Percentiles rank a stretch among this genome's conserved stretches.
Evolutionary conservation across 2,797 vertebrate genomes (phyloP).

Genomic region (Poecile montanus): DNA sequence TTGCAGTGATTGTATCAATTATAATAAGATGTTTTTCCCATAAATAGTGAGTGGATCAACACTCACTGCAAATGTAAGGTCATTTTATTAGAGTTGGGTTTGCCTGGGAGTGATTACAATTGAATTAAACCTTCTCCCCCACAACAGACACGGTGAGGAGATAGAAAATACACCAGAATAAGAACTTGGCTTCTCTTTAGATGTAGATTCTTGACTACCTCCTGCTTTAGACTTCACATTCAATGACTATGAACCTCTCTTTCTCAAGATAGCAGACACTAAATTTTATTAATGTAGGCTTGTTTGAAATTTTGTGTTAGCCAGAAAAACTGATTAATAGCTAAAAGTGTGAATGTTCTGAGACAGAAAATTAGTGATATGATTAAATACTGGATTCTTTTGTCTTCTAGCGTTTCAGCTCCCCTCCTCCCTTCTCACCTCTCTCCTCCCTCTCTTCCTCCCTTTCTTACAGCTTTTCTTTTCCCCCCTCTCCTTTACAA

Average conservation of each 20-base stretch:
- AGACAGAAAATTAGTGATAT: background rate
- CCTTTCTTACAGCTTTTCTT: background rate
- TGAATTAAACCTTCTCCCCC: background rate
- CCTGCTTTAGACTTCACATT: background rate
- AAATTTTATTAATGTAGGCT: background rate
- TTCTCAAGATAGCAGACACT: background rate
- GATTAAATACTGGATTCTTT: background rate
- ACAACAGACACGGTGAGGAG: background rate
- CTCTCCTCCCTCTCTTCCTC: background rate
- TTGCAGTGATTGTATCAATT: background rate
- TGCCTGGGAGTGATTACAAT: background rate
- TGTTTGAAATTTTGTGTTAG: background rate
- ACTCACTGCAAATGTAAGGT: background rate
- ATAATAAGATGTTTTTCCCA: background rate
- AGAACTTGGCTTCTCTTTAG: background rate
- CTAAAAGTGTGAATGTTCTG: background rate
- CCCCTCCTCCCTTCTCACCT: background rate
- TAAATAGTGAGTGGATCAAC: background rate
- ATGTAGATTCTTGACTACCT: background rate
- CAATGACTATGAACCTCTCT: background rate
- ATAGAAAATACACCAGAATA: background rate
- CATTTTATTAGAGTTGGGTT: background rate
- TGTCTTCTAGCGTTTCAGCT: background rate
- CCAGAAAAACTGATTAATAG: background rate
- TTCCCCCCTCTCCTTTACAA: background rate